Evolutionary conservation across 2,113 vertebrate genomes (phyloP).

Genomic region (Turnix velox): DNA sequence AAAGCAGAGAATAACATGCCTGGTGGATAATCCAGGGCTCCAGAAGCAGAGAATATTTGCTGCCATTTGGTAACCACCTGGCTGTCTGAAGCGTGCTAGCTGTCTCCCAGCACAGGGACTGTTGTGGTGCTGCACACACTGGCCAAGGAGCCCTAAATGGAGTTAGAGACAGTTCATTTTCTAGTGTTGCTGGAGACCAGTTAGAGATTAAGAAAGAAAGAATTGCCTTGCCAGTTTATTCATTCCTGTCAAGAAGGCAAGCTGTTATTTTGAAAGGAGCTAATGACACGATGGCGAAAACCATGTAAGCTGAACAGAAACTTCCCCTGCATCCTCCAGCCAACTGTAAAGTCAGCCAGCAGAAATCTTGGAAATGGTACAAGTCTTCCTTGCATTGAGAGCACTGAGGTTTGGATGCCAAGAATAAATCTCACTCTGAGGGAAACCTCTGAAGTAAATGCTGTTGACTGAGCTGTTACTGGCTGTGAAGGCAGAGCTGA

Average conservation of each 20-base stretch:
- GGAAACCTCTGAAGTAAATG: constrained; percentile 54
- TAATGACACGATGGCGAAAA: constrained; percentile 20
- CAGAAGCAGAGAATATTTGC: neutral
- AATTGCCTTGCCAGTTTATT: constrained; percentile 28
- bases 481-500: constrained; percentile 38
- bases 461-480: constrained; percentile 17
- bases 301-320: constrained; percentile 62
- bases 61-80: neutral
- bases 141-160: neutral
- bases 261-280: constrained; percentile 60
- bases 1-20: neutral
- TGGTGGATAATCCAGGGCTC: neutral
- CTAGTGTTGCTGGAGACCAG: neutral
- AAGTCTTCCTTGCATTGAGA: constrained; percentile 31
- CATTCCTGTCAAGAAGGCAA: constrained; percentile 50
- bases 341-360: constrained; percentile 60
- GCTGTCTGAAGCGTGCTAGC: neutral
- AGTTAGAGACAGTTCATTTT: neutral
- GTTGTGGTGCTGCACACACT: neutral
- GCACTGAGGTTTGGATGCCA: constrained; percentile 26
- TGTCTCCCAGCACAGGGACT: neutral
- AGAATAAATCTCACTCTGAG: constrained; percentile 50
- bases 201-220: constrained; percentile 39
- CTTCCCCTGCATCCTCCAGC: constrained; percentile 38
- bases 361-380: constrained; percentile 53